Percentiles rank a stretch among this genome's conserved stretches.
phyloP scores from a whole-genome alignment of 2,888 invertebrate genomes.

The Leistus spinibarbis region DNA sequence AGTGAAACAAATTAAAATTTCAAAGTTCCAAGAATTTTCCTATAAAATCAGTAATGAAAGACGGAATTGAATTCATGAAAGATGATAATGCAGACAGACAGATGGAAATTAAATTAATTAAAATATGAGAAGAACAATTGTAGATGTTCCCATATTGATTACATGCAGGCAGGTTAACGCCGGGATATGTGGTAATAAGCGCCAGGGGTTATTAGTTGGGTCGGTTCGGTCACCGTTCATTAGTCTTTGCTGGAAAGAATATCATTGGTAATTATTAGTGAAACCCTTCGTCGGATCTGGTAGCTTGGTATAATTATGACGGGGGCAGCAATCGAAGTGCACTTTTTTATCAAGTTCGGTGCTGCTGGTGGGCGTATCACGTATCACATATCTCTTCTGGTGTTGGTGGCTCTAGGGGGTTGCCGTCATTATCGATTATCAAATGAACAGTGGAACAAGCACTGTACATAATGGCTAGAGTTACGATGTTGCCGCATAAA shows the following conservation, averaged over 20 bases:
- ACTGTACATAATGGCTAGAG: constrained; percentile 35
- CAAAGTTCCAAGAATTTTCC: too few species aligned
- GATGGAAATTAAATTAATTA: too few species aligned
- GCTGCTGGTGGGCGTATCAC: constrained; percentile 14
- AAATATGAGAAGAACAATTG: too few species aligned
- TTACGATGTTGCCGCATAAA: constrained; percentile 28
- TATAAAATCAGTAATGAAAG: too few species aligned
- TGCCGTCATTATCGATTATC: constrained; percentile 35
- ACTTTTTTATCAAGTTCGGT: constrained; percentile 18
- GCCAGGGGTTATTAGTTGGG: not conserved
- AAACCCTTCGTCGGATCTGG: constrained; percentile 1
- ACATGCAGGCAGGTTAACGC: not conserved
- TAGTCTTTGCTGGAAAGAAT: not conserved
- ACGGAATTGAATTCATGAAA: too few species aligned
- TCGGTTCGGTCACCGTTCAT: not conserved
- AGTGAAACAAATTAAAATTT: too few species aligned
- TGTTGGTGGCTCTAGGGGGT: not conserved
- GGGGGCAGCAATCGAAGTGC: constrained; percentile 8
- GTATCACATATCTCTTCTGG: constrained; percentile 22
- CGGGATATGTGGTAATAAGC: not conserved
- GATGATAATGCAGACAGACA: too few species aligned
- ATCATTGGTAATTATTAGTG: constrained; percentile 20
- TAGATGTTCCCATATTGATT: not conserved
- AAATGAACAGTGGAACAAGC: constrained; percentile 34
- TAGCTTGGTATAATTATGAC: constrained; percentile 16